Evolutionary conservation across 2,888 invertebrate genomes (phyloP), one percentile per base, ranked within the genome.

Genomic region (Scaptodrosophila latifasciaeformis): DNA sequence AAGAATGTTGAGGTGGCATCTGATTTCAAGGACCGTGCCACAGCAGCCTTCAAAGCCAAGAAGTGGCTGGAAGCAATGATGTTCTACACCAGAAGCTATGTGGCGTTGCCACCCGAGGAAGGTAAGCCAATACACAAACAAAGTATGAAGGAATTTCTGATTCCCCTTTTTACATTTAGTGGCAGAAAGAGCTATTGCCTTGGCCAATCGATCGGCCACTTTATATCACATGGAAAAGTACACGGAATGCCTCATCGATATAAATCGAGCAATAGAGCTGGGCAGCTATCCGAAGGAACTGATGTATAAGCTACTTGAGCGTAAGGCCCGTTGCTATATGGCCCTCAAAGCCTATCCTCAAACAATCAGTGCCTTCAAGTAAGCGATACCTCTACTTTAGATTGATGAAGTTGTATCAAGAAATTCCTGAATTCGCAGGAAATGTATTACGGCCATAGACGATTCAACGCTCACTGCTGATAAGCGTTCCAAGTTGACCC

Each of bases 141-240:
- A 7, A 9, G 3, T 37, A 4, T 2, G 9, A 7, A 37, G 15
- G 2, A 9, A 1, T 17, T 6, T 37, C 17, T 37, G 15, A 2
- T 19, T 1, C 5, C 19, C 12, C 21, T 40, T 19, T 27, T 27
- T 19, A 9, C 35, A 52, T 77, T 45, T 81, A 91, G 91, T 86
- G 56, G 86, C 87, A 65, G 91, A 93, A 49, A 83, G 92, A 2
- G 88, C 93, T 0, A 90, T 94, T 34, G 87, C 93, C 3, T 87
- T 92, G 65, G 94, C 93, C 0, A 96, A 95, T 84, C 90, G 95
- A 7, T 95, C 95, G 24, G 95, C 95, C 0, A 90, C 92, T 0
- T 88, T 94, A 30, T 93, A 92, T 76, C 93, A 94, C 75, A 84
- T 94, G 82, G 88, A 91, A 57, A 89, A 90, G 62, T 91, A 89